A percentile compares a stretch with the other conserved stretches of the same genome.
Conservation (phyloP, 2,113 vertebrate species). For the Scolopax mira region DNA sequence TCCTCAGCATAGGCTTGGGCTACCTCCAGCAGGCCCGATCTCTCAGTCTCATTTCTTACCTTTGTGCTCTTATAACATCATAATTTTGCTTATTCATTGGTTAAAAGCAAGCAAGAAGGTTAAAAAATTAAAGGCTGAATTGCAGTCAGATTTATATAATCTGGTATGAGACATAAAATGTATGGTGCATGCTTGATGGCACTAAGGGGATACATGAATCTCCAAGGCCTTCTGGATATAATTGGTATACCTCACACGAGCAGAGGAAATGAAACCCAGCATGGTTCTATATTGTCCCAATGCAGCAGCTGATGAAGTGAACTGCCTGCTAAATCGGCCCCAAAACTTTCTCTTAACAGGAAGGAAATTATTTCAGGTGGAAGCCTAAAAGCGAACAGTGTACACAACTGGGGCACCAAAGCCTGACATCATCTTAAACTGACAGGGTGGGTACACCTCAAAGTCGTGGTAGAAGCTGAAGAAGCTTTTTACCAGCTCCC, state of each 20-base stretch:
- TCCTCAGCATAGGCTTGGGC: neutral
- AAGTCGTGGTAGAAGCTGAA: neutral
- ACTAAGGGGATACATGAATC: neutral
- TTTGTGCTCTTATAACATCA: neutral
- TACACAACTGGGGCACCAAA: neutral
- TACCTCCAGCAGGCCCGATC: neutral
- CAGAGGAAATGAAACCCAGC: neutral
- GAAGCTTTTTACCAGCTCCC: neutral
- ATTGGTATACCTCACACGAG: neutral
- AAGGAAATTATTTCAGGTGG: neutral
- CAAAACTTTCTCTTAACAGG: neutral
- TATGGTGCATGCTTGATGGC: neutral
- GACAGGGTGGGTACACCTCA: neutral
- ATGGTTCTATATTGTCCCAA: neutral
- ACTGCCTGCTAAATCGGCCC: neutral
- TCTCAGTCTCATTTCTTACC: neutral
- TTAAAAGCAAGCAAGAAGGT: neutral
- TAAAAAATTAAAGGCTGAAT: neutral
- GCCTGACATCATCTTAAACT: neutral
- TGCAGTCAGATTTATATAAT: neutral
- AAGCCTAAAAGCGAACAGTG: neutral
- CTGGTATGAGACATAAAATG: neutral
- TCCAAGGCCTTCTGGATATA: neutral
- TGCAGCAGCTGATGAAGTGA: neutral
- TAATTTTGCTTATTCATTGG: neutral